phyloP scores from a whole-genome alignment of 2,888 invertebrate species.

The Troides oblongomaculatus region DNA sequence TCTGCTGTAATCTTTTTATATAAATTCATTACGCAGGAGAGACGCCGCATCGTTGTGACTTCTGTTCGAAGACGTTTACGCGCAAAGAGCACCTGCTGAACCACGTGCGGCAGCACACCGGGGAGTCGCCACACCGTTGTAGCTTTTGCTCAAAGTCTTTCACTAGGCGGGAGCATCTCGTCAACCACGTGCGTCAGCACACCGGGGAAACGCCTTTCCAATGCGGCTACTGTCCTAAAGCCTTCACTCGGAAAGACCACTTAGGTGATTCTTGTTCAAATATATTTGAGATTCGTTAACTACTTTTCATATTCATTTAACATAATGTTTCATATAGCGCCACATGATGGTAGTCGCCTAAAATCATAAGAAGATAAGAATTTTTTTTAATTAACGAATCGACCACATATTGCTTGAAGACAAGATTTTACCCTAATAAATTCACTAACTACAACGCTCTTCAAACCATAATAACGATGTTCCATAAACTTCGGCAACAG shows the following conservation, averaged over 20 bases:
- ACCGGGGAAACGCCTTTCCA: slow-evolving; percentile 88
- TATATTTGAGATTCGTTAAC: not conserved
- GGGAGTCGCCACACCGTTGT: slow-evolving; percentile 91
- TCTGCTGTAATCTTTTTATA: not conserved
- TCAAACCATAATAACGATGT: too few relatives aligned
- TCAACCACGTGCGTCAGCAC: slow-evolving; percentile 91
- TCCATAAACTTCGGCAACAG: too few relatives aligned
- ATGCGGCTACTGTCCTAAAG: slow-evolving; percentile 92
- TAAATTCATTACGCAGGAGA: slow-evolving; percentile 74
- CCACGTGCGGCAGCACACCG: slow-evolving; percentile 89
- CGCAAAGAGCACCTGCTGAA: slow-evolving; percentile 88
- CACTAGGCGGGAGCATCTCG: slow-evolving; percentile 91
- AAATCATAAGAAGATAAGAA: too few relatives aligned
- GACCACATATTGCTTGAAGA: too few relatives aligned
- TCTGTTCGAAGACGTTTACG: slow-evolving; percentile 89
- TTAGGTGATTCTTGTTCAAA: slow-evolving; percentile 65
- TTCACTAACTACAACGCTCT: too few relatives aligned
- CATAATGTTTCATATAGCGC: too few relatives aligned
- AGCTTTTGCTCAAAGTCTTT: slow-evolving; percentile 93
- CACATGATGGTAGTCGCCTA: too few relatives aligned
- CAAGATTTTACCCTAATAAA: too few relatives aligned
- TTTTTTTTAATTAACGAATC: too few relatives aligned
- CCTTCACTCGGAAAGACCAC: slow-evolving; percentile 91
- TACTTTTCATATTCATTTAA: not conserved
- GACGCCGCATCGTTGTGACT: slow-evolving; percentile 88